Base-by-base conservation (phyloP, 2,797 vertebrate genomes). In the Girardinus metallicus region DNA sequence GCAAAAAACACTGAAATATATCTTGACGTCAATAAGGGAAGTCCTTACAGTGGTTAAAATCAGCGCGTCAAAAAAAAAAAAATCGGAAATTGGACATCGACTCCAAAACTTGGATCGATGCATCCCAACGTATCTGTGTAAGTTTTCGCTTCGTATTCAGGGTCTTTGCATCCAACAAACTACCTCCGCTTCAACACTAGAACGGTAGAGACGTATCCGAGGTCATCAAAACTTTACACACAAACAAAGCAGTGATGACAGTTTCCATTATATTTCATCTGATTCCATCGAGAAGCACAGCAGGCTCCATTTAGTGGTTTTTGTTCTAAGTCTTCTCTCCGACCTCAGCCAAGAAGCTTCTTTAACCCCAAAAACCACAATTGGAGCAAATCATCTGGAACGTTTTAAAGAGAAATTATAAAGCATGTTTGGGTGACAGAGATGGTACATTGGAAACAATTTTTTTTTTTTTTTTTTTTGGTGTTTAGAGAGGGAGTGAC, bases 211-310 rank as follows among this genome's bases (percentile, higher is more conserved):
- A 29, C 18, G 43, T 29, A 46, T 29, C 68, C 8, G 43, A 46
- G 68, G 68, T 72, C 41, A 46, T 46, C 43, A 44, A 72, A 15
- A 1, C 36, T 4, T 29, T 46, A 46, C 68, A 72, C 41, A 72
- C 29, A 44, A 72, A 16, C 66, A 70, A 72, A 29, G 68, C 31
- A 29, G 29, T 16, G 26, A 44, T 71, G 68, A 72, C 68, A 72
- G 41, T 72, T 72, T 72, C 68, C 68, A 72, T 72, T 72, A 72
- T 72, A 72, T 72, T 46, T 72, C 43, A 46, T 72, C n/a, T 29
- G 68, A 72, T 44, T 72, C 68, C 43, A 46, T 72, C 29, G 43
- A 72, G 21, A 74, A 51, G 73, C 31, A 53, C 73, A 51, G 73
- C 73, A 74, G 72, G 73, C 49, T 74, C 23, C 47, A 53, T 26